These are phyloP conservation scores for Marmota monax DNA, from an alignment of 2,113 vertebrate species.

Conservation along the genomic window DNA sequence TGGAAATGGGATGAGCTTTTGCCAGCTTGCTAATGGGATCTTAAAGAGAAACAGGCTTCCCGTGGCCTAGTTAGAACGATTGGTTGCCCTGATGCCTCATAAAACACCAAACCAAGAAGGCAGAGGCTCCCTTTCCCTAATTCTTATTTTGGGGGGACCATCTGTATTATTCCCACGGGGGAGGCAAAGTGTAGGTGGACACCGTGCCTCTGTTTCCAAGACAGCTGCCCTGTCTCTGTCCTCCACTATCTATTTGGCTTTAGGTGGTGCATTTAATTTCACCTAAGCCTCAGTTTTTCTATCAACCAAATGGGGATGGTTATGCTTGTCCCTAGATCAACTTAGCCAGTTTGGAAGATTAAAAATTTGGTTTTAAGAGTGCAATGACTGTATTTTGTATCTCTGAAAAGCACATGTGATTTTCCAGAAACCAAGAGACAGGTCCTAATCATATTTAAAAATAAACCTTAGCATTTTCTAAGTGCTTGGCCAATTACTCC, in stretches of 20 bases:
- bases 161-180: not conserved
- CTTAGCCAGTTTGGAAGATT: slow-evolving; percentile 7
- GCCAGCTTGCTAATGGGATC: slow-evolving; percentile 68
- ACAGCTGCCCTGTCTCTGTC: not conserved
- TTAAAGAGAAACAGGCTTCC: slow-evolving; percentile 71
- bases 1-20: slow-evolving; percentile 61
- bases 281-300: slow-evolving; percentile 29
- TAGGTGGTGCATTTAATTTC: not conserved
- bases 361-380: slow-evolving; percentile 27
- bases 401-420: slow-evolving; percentile 26
- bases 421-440: slow-evolving; percentile 75
- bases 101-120: slow-evolving; percentile 54
- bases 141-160: not conserved
- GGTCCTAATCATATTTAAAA: slow-evolving; percentile 80
- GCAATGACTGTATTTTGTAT: slow-evolving; percentile 49
- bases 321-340: not conserved
- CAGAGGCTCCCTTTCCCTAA: not conserved
- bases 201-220: not conserved
- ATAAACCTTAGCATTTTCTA: slow-evolving; percentile 79
- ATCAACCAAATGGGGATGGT: not conserved
- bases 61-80: slow-evolving; percentile 59
- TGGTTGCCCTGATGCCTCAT: not conserved
- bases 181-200: not conserved
- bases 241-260: not conserved
- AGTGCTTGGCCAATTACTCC: slow-evolving; percentile 76